Evolutionary conservation across 2,888 invertebrate species (phyloP), one percentile per base, ranked within the genome.

Genomic region (Tetranychus piercei): DNA sequence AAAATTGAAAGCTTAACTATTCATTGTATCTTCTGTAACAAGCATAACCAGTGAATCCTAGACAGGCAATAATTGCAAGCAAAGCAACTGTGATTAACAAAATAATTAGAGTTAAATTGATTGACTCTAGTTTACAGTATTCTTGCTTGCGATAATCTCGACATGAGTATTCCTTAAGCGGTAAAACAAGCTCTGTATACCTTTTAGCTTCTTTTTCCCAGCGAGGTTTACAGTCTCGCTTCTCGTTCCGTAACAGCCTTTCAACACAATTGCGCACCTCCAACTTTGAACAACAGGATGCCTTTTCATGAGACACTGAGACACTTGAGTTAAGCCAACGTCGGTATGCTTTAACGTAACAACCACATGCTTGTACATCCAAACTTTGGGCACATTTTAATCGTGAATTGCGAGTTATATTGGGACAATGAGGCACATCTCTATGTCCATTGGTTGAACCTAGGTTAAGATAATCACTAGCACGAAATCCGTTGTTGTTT

Each of bases 111-210:
- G 69, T 69, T 23, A 69, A 23, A 69, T 69, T 69, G n/a, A 69
- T 69, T 6, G 34, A 20, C 11, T 23, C 69, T 69, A 23, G 22
- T 69, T 23, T 69, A 69, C 69, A 69, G 5, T 69, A 23, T 69
- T 69, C 69, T 69, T 20, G 69, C 22, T 69, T 69, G 20, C 69
- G 69, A 69, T 69, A 69, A 69, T 69, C 69, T 69, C 69, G 69
- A 69, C 69, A 69, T 6, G 20, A 23, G 20, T 20, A 20, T 69
- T 69, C 69, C 20, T 23, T 20, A 23, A 69, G n/a, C 5, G 69
- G 20, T 11, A 69, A 23, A 11, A 69, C 69, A 11, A 69, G 69
- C 6, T 69, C 69, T 20, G 69, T 22, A 69, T 69, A 69, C 34
- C 69, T 20, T 69, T 69, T 69, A 11, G 69, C 69, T 20, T 69